A percentile compares a stretch with the other conserved stretches of the same genome.
Conservation (phyloP, 1,140 invertebrate genomes). For the Acromyrmex echinatior region DNA sequence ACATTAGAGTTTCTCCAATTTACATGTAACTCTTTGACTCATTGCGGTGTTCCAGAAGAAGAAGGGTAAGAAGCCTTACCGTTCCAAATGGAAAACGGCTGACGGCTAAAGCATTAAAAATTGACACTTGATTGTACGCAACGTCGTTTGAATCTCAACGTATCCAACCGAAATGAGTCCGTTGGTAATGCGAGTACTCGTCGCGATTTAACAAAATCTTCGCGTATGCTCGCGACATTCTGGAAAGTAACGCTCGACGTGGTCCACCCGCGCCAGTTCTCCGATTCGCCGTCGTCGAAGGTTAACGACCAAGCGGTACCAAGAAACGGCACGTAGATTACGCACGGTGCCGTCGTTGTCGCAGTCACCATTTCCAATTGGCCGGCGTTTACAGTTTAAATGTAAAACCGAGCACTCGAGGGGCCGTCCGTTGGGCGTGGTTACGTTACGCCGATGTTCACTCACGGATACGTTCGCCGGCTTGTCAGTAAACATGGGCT, state of each 20-base stretch:
- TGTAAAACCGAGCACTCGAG: constrained; percentile 76
- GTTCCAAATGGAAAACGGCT: not conserved
- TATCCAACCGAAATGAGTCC: not conserved
- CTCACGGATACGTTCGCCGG: constrained; percentile 77
- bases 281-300: constrained; percentile 54
- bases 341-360: constrained; percentile 50
- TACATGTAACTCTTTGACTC: not conserved
- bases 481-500: constrained; percentile 78
- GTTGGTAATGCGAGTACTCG: not conserved
- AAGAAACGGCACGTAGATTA: constrained; percentile 54
- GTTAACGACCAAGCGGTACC: constrained; percentile 69
- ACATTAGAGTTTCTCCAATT: not conserved
- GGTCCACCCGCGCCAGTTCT: constrained; percentile 5
- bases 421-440: constrained; percentile 76
- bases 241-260: constrained; percentile 15
- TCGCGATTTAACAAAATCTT: constrained; percentile 1
- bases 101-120: not conserved
- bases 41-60: not conserved
- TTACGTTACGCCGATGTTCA: constrained; percentile 77
- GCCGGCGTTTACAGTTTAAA: constrained; percentile 75
- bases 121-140: not conserved
- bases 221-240: constrained; percentile 9
- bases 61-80: constrained; percentile 1
- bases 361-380: constrained; percentile 70
- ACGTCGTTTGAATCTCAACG: not conserved